Evolutionary conservation across 2,888 invertebrate species (phyloP).

Genomic region (Pasiphila rectangulata): DNA sequence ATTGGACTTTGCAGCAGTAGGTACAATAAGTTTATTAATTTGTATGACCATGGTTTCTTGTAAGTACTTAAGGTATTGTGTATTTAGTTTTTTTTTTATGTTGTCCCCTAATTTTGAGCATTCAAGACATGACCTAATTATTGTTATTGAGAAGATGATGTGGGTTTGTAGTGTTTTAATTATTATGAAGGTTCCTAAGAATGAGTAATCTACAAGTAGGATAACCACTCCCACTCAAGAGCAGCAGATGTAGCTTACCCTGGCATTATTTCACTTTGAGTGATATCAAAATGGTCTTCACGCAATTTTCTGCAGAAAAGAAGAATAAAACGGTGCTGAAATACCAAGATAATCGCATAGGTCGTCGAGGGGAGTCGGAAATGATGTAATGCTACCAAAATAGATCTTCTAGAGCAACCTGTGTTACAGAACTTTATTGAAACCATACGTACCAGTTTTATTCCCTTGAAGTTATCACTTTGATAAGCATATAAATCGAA

Average conservation of each 20-base stretch:
- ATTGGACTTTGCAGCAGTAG: too few relatives aligned
- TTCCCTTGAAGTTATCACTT: conserved; percentile 1
- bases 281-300: conserved; percentile 40
- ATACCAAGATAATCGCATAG: conserved; percentile 17
- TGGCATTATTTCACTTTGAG: conserved; percentile 65
- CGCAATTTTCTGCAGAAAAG: conserved; percentile 55
- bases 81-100: too few relatives aligned
- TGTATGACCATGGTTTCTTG: not conserved
- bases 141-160: conserved; percentile 22
- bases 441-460: conserved; percentile 9
- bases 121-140: not conserved
- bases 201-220: conserved; percentile 49
- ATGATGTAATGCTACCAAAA: conserved; percentile 66
- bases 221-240: conserved; percentile 64
- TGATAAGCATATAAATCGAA: not conserved
- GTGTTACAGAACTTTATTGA: too few relatives aligned
- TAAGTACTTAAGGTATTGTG: not conserved
- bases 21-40: too few relatives aligned
- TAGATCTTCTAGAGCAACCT: conserved; percentile 35
- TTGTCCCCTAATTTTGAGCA: too few relatives aligned
- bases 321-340: conserved; percentile 40
- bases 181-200: conserved; percentile 41
- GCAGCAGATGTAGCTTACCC: conserved; percentile 69
- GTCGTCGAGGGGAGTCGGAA: conserved; percentile 17
- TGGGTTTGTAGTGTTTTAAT: conserved; percentile 23